Evolutionary conservation across 2,113 vertebrate genomes (phyloP).

Genomic region (Semnornis frantzii): DNA sequence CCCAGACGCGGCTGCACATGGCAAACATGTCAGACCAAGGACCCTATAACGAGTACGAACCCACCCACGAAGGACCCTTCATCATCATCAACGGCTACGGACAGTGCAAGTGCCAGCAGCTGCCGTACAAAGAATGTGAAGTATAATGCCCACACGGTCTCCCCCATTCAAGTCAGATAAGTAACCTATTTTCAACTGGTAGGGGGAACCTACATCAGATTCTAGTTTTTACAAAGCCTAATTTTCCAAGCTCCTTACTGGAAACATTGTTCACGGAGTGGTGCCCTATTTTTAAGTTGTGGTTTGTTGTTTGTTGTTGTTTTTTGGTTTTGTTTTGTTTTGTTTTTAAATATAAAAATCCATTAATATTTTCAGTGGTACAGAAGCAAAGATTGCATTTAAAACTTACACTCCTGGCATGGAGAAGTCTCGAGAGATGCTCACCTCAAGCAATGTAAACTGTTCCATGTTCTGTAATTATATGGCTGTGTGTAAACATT

Average conservation of each 20-base stretch:
- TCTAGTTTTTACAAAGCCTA: constrained; percentile 82
- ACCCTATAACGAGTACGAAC: constrained; percentile 97
- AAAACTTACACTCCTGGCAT: constrained; percentile 76
- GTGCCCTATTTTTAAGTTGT: constrained; percentile 78
- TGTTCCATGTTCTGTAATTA: constrained; percentile 78
- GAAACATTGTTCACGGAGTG: constrained; percentile 79
- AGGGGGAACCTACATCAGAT: constrained; percentile 72
- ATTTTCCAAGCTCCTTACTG: constrained; percentile 80
- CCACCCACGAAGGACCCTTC: constrained; percentile 95
- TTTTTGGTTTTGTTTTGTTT: no score
- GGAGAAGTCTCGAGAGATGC: constrained; percentile 73
- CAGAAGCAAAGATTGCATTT: constrained; percentile 76
- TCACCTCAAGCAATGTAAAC: constrained; percentile 76
- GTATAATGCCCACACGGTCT: constrained; percentile 84
- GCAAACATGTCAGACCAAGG: constrained; percentile 96
- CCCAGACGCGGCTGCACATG: constrained; percentile 96
- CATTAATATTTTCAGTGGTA: constrained; percentile 79
- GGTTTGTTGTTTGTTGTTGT: neutral
- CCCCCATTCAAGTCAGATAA: constrained; percentile 76
- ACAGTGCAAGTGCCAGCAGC: constrained; percentile 99
- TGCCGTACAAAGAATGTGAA: constrained; percentile 99
- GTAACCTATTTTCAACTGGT: constrained; percentile 82
- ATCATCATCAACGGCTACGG: constrained; percentile 99
- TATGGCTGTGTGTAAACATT: constrained; percentile 74
- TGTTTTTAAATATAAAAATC: constrained; percentile 14